These are phyloP conservation scores for Azorinus chamasolen DNA, from an alignment of 2,888 invertebrate species.

Conservation along the genomic window DNA sequence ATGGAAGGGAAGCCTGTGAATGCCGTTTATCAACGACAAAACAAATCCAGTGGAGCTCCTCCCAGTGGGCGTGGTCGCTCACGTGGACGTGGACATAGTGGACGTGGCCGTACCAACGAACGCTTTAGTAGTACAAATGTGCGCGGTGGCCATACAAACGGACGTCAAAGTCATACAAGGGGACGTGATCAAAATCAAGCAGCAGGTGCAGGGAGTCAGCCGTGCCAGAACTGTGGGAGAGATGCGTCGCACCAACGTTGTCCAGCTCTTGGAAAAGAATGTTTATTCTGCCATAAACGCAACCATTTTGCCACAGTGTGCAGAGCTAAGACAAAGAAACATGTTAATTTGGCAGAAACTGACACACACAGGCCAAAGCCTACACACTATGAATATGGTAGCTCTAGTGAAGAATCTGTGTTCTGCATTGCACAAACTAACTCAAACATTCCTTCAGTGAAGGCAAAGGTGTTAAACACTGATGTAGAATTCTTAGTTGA, in stretches of 20 bases:
- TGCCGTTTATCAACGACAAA: no score
- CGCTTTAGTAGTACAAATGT: no score
- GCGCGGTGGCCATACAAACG: no score
- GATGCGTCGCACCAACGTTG: constrained; percentile 1
- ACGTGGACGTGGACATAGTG: no score
- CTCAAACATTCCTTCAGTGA: constrained; percentile 17
- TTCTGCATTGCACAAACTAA: constrained; percentile 25
- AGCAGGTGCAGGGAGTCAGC: constrained; percentile 30
- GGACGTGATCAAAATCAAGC: no score
- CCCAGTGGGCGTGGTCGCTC: no score
- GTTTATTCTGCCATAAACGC: constrained; percentile 14
- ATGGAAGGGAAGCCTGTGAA: constrained; percentile 14
- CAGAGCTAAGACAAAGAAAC: background rate
- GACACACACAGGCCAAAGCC: background rate
- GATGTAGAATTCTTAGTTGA: constrained; percentile 34
- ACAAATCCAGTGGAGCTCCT: no score
- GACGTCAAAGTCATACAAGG: no score
- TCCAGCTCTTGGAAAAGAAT: constrained; percentile 26
- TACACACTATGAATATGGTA: background rate
- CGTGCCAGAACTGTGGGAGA: constrained; percentile 41
- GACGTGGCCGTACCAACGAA: no score
- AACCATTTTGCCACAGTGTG: constrained; percentile 31
- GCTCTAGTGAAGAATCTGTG: constrained; percentile 30
- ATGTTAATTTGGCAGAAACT: no score
- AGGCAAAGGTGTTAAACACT: constrained; percentile 8